phyloP scores from a whole-genome alignment of 2,888 invertebrate genomes.

The Leptothorax acervorum region DNA sequence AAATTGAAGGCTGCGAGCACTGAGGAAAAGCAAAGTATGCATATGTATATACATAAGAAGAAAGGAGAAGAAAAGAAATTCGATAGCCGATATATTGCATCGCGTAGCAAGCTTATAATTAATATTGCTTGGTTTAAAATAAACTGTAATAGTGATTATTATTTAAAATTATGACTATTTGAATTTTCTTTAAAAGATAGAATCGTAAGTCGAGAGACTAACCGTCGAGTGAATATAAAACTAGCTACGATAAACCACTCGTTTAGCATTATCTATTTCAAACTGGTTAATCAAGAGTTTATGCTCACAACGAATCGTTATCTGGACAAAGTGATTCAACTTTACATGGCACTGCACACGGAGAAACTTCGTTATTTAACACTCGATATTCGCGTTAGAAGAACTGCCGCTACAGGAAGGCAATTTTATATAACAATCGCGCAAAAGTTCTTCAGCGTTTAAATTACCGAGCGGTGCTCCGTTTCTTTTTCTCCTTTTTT shows the following conservation, averaged over 20 bases:
- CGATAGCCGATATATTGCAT: neutral
- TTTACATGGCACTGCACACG: conserved; percentile 12
- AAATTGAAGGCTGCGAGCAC: conserved; percentile 29
- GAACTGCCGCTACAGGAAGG: neutral
- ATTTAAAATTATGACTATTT: neutral
- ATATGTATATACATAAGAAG: neutral
- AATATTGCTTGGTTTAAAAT: neutral
- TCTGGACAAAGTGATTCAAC: conserved; percentile 42
- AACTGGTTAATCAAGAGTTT: conserved; percentile 38
- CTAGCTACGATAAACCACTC: conserved; percentile 1
- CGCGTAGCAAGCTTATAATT: neutral
- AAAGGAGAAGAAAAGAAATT: neutral
- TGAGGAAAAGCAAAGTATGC: neutral
- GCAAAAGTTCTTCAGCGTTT: conserved; percentile 7
- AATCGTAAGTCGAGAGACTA: neutral
- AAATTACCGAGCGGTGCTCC: neutral
- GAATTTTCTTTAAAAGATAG: neutral
- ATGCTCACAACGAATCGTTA: conserved; percentile 35
- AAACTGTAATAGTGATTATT: neutral
- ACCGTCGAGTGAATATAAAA: neutral
- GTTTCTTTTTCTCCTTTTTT: neutral
- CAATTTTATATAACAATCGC: conserved; percentile 39
- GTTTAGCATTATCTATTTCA: conserved; percentile 23
- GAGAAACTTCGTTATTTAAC: conserved; percentile 32
- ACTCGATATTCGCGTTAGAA: conserved; percentile 19